A percentile compares a stretch with the other conserved stretches of the same genome.
phyloP scores from a whole-genome alignment of 2,888 invertebrate genomes.

The Bombylius discolor region DNA sequence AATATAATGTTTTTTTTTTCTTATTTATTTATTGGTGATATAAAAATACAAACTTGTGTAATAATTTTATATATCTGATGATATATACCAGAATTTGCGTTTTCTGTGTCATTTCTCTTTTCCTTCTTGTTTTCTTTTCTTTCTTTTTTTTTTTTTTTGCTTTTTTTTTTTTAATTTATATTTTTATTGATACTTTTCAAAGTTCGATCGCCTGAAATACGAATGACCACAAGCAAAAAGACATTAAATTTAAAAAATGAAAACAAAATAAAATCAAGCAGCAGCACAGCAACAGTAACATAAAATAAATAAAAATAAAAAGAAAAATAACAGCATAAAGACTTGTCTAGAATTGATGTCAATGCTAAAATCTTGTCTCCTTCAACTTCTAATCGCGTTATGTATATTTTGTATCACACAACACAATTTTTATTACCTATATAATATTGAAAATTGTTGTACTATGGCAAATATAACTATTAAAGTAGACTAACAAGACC shows the following conservation, averaged over 20 bases:
- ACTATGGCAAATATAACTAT: background rate
- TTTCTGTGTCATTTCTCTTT: background rate
- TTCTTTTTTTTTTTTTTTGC: background rate
- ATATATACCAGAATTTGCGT: background rate
- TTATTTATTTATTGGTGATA: no score
- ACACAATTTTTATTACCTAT: no score
- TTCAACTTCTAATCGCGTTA: background rate
- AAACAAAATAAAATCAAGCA: no score
- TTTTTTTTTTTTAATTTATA: background rate
- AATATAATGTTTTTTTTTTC: no score
- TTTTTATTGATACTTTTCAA: background rate
- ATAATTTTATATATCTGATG: background rate
- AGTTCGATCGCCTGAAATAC: background rate
- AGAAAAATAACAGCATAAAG: background rate
- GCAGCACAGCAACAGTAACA: no score
- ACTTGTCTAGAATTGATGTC: slow-evolving; percentile 3
- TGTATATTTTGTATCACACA: no score
- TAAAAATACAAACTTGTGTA: background rate
- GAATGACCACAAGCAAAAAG: background rate
- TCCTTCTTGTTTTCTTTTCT: background rate
- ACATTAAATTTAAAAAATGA: no score
- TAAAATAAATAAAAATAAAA: no score
- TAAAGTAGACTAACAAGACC: slow-evolving; percentile 3
- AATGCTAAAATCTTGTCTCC: background rate
- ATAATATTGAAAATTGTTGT: no score